Base-by-base conservation (phyloP, 2,797 vertebrate species). In the Euthynnus affinis region DNA sequence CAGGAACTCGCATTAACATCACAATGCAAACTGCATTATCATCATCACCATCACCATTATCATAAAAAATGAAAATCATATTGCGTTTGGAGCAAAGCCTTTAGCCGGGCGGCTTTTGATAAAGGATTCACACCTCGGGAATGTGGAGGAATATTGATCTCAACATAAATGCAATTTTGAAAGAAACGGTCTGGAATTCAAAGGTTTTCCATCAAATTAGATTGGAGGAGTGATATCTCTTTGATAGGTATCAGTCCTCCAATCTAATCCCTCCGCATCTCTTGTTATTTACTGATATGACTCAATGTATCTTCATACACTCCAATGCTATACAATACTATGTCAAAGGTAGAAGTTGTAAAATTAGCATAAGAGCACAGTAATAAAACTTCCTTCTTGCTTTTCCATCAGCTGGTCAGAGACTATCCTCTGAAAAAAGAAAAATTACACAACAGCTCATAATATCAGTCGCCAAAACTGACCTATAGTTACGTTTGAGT, bases 21-120 rank as follows among this genome's bases (percentile, higher is more conserved):
- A 90, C 90, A 93, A 92, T 83, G 56, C 83, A 90, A 90, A 91
- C 81, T 84, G 85, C 90, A 87, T 89, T 88, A 87, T 92, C 90
- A 91, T 89, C 91, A 82, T 85, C 70, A 6, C 74, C 86, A 66
- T 84, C 83, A 65, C 74, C 74, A 85, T 89, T 85, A 88, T 87
- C 64, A 66, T 87, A 78, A 92, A 90, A 90, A 90, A 89, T 85
- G 73, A 83, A 90, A 87, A 88, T 89, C 88, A 75, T 82, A 81
- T 89, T 70, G 79, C 59, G 70, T 67, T 85, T 25, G 1, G 57
- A 61, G 79, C 52, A 61, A 63, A 81, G 75, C 64, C 63, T 80
- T 82, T 71, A 67, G 63, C 40, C 18, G 1, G 82, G 53, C 27
- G 64, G 66, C 59, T 73, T 76, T 81, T 15, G 0, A 64, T 68